These are phyloP conservation scores for Aradophagus sp. DNA, from an alignment of 1,140 invertebrate genomes.

Conservation along the genomic window DNA sequence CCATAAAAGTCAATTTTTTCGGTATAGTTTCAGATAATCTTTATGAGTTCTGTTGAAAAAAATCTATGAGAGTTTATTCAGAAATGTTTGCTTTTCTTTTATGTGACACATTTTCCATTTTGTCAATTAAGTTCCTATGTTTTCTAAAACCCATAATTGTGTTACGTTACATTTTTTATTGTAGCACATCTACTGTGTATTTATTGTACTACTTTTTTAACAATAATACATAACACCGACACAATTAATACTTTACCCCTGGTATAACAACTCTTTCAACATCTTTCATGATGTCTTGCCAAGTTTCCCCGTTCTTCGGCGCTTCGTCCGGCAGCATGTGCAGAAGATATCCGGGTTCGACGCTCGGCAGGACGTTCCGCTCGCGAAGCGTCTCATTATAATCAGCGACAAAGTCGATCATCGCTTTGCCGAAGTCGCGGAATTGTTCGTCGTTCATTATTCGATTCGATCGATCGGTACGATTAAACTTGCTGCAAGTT, in stretches of 20 bases:
- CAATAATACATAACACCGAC: background rate
- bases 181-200: too few species aligned
- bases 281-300: conserved; percentile 89
- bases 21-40: too few species aligned
- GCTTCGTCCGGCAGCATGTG: conserved; percentile 83
- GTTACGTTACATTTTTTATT: too few species aligned
- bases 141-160: too few species aligned
- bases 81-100: too few species aligned
- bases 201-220: too few species aligned
- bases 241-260: conserved; percentile 75
- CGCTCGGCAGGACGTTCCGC: conserved; percentile 82
- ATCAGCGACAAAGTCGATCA: conserved; percentile 95
- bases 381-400: conserved; percentile 85
- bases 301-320: conserved; percentile 84
- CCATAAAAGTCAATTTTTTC: too few species aligned
- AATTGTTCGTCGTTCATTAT: conserved; percentile 90
- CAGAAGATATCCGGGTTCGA: conserved; percentile 86
- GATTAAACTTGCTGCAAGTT: too few species aligned
- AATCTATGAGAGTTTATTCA: too few species aligned
- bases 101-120: too few species aligned
- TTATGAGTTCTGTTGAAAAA: too few species aligned
- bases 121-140: too few species aligned
- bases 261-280: conserved; percentile 89
- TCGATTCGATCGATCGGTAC: background rate
- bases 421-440: conserved; percentile 87